Evolutionary conservation across 2,113 vertebrate species (phyloP), one percentile per base, ranked within the genome.

Genomic region (Ondatra zibethicus): DNA sequence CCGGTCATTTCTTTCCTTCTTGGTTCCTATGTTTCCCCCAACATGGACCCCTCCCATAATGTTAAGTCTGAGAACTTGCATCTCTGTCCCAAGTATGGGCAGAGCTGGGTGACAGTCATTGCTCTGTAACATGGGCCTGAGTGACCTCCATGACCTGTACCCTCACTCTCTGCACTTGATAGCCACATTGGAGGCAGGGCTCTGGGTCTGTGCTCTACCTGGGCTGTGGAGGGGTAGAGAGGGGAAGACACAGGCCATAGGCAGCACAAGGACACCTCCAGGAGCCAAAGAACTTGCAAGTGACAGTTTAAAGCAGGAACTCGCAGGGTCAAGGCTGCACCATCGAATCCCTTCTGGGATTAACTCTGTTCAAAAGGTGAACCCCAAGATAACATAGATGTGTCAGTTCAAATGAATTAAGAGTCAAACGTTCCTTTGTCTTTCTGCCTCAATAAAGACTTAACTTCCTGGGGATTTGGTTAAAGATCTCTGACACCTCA

Each of bases 381-480:
- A 85, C 70, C 47, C 50, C 50, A 13, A 77, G 50, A 58, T 55
- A 91, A 80, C 29, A 17, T 0, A 76, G 29, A 91, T 7, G 39
- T 72, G 6, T 42, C n/a, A 65, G 25, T 42, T 81, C 58, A 89
- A 77, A 91, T 27, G 42, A 78, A 96, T 29, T 31, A 17, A 39
- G 63, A 4, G 65, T 12, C 61, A 94, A 75, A 52, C 7, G 39
- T 16, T 81, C 78, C 17, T 94, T 88, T 81, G 42, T 55, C 42
- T 66, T 72, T 47, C 76, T 91, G 89, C 63, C 29, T 80, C n/a
- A 52, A 91, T 11, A 80, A 12, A 61, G 45, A 4, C 61, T 65
- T 92, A 77, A 92, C 11, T 72, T 96, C 70, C 45, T 50, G 92
- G 70, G 96, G 42, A 89, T 88, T 66, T 73, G 16, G 36, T 89